Conservation (phyloP, 2,797 vertebrate genomes). For the Sebastes minor region DNA sequence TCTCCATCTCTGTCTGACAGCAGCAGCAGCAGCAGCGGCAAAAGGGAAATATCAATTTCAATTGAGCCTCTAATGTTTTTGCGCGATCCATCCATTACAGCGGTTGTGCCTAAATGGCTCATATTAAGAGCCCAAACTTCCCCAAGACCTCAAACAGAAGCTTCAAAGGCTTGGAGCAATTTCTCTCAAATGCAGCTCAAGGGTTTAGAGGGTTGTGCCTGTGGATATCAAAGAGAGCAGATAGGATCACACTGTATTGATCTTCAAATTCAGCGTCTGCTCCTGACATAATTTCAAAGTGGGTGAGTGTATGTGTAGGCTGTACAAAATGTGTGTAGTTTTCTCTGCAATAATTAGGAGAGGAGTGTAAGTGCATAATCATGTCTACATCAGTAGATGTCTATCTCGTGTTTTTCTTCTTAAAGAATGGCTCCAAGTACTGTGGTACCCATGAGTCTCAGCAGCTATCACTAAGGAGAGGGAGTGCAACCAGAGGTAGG, state of each 20-base stretch:
- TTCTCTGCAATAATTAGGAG: constrained; percentile 3
- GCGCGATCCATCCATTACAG: constrained; percentile 27
- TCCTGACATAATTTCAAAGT: constrained; percentile 47
- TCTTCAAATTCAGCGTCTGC: constrained; percentile 52
- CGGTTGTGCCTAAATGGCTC: constrained; percentile 43
- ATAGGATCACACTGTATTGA: constrained; percentile 54
- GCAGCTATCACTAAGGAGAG: neutral
- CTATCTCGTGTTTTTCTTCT: neutral
- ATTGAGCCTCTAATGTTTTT: constrained; percentile 26
- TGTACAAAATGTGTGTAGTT: constrained; percentile 7
- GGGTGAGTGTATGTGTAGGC: constrained; percentile 10
- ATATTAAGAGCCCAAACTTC: constrained; percentile 53
- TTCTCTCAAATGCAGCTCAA: constrained; percentile 52
- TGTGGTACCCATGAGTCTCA: neutral
- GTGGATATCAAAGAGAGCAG: constrained; percentile 59
- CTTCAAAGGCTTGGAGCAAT: constrained; percentile 44
- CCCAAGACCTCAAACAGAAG: constrained; percentile 23
- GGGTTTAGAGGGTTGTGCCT: constrained; percentile 22
- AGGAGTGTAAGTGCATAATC: neutral
- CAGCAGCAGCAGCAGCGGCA: neutral
- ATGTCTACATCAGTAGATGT: neutral
- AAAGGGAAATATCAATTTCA: constrained; percentile 43
- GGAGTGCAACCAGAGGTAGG: neutral
- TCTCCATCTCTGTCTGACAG: neutral
- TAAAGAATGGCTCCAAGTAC: neutral